Percentiles rank a stretch among this genome's conserved stretches.
These are phyloP conservation scores for Heptranchias perlo DNA, from an alignment of 2,113 vertebrate species.

Conservation along the genomic window DNA sequence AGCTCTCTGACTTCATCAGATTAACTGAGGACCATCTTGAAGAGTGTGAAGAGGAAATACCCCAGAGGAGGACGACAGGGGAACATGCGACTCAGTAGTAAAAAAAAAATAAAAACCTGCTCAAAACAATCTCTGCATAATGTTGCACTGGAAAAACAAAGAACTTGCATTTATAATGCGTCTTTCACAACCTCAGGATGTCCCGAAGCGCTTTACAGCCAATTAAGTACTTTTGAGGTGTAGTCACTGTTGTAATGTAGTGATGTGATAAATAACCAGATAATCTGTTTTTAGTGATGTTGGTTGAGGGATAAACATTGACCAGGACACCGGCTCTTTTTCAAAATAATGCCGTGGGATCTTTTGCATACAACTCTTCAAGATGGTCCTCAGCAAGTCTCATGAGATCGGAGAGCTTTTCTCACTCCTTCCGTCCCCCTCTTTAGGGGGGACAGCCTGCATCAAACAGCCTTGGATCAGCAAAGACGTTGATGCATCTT, in stretches of 20 bases:
- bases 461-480: background rate
- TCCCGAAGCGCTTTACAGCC: background rate
- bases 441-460: too few relatives aligned
- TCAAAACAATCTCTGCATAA: background rate
- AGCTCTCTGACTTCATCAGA: too few relatives aligned
- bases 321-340: background rate
- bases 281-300: background rate
- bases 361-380: background rate
- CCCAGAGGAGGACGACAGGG: background rate
- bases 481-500: background rate
- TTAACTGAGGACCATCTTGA: background rate
- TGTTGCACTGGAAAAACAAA: background rate
- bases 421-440: background rate
- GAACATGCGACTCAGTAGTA: background rate
- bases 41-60: background rate
- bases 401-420: background rate
- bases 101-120: background rate
- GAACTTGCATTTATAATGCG: too few relatives aligned
- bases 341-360: background rate
- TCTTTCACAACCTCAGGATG: background rate
- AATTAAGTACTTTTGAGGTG: background rate
- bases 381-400: too few relatives aligned
- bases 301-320: background rate
- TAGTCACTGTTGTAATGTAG: too few relatives aligned
- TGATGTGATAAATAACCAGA: too few relatives aligned